Percentiles rank a stretch among this genome's conserved stretches.
Conservation (phyloP, 37 sponge, comb jelly and placozoan genomes). For the Mnemiopsis leidyi region DNA sequence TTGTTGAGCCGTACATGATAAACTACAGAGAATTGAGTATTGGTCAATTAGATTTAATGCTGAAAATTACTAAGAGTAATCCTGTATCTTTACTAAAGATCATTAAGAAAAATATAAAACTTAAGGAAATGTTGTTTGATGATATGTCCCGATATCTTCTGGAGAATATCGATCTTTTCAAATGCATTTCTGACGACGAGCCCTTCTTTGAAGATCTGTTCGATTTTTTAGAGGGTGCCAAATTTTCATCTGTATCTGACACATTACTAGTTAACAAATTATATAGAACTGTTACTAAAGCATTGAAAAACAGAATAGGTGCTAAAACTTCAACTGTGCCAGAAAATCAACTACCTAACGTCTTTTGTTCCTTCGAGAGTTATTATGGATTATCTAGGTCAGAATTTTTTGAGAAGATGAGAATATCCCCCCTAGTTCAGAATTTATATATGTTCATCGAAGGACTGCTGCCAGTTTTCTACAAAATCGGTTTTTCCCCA, state of each 20-base stretch:
- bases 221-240: not conserved
- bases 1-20: not conserved
- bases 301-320: not conserved
- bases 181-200: not conserved
- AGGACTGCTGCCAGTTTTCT: not conserved
- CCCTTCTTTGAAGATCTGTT: not conserved
- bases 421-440: not conserved
- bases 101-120: not conserved
- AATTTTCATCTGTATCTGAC: not conserved
- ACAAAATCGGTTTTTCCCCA: not conserved
- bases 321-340: not conserved
- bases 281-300: not conserved
- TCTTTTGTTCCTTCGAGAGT: not conserved
- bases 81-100: not conserved
- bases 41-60: not conserved
- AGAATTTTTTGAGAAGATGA: not conserved
- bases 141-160: not conserved
- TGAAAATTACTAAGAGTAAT: not conserved
- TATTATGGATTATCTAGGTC: not conserved
- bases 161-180: not conserved
- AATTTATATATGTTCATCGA: conserved; percentile 8
- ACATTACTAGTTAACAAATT: not conserved
- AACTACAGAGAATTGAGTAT: not conserved
- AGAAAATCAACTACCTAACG: not conserved
- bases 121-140: not conserved